Percentiles rank a stretch among this genome's conserved stretches.
These are phyloP conservation scores for Tromatobia lineatoria DNA, from an alignment of 2,888 invertebrate genomes.

Conservation along the genomic window DNA sequence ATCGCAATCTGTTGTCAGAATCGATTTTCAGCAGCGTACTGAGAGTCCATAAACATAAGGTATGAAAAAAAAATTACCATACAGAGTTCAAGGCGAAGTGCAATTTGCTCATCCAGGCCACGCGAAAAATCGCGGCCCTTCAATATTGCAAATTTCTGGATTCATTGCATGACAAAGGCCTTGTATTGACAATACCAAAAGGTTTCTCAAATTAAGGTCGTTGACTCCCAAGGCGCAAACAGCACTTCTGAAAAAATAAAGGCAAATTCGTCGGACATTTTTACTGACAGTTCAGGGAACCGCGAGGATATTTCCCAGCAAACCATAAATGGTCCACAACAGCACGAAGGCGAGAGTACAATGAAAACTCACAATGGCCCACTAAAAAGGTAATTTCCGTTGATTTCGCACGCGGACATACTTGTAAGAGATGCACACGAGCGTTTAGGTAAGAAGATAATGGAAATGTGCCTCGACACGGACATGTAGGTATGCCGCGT, in stretches of 20 bases:
- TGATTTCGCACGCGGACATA: slow-evolving; percentile 20
- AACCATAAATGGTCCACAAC: neutral
- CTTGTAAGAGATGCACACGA: neutral
- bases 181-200: neutral
- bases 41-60: neutral
- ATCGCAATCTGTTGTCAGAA: too few relatives aligned
- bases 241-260: neutral
- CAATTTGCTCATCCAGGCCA: neutral
- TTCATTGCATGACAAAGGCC: neutral
- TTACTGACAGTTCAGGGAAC: neutral
- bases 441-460: slow-evolving; percentile 47
- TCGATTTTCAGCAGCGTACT: too few relatives aligned
- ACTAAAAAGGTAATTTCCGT: slow-evolving; percentile 17
- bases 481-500: slow-evolving; percentile 25
- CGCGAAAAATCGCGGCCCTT: neutral
- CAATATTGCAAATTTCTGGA: neutral
- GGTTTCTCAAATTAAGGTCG: neutral
- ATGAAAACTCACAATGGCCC: slow-evolving; percentile 23
- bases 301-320: neutral
- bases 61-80: neutral
- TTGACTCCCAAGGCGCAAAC: neutral
- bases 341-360: neutral
- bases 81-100: neutral
- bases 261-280: neutral
- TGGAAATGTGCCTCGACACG: slow-evolving; percentile 12